These are phyloP conservation scores for Myiotriccus ornatus DNA, from an alignment of 2,797 vertebrate species.

Conservation along the genomic window DNA sequence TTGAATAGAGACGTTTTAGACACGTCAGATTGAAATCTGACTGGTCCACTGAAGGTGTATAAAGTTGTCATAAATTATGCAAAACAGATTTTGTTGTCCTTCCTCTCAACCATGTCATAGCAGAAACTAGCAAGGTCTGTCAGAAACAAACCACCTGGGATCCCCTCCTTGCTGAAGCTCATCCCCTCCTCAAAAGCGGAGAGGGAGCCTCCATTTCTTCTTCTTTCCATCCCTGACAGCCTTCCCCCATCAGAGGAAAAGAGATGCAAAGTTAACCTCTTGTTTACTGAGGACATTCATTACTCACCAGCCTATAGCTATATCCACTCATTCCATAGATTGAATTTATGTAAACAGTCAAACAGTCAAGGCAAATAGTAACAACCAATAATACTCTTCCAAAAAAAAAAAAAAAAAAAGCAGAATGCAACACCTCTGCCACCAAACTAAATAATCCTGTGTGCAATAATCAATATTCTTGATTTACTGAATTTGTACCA, in stretches of 20 bases:
- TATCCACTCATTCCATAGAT: background rate
- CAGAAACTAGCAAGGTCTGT: background rate
- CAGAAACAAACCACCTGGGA: background rate
- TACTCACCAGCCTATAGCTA: background rate
- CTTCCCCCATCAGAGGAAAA: background rate
- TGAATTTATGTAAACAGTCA: background rate
- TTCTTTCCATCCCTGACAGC: background rate
- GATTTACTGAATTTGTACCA: background rate
- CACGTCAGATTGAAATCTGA: background rate
- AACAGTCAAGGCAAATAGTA: background rate
- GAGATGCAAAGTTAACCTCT: background rate
- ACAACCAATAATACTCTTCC: background rate
- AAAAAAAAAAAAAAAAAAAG: background rate
- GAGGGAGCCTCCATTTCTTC: background rate
- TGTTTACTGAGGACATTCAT: background rate
- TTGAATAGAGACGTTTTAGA: background rate
- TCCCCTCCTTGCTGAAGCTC: no score
- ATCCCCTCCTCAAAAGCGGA: background rate
- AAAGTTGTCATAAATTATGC: background rate
- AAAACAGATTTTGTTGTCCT: background rate
- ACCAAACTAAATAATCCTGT: background rate
- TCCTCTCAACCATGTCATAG: background rate
- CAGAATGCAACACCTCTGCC: background rate
- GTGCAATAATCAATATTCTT: conserved; percentile 5
- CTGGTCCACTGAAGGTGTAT: background rate